Evolutionary conservation across 2,888 invertebrate genomes (phyloP).

Genomic region (Acanthococcus lagerstroemiae): DNA sequence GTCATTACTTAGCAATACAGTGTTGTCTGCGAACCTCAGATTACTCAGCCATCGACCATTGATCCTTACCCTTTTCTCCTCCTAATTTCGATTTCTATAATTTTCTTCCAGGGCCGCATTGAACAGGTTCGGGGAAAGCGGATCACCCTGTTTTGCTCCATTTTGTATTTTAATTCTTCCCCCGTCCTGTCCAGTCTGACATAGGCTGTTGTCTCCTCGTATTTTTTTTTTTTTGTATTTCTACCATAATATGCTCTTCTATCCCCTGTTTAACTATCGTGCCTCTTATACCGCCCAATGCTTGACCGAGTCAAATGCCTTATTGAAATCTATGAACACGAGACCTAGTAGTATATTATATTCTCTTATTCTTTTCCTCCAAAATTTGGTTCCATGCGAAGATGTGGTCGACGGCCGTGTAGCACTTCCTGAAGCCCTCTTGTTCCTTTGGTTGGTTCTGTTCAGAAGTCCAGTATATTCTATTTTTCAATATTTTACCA

Average conservation of each 20-base stretch:
- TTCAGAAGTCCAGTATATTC: background rate
- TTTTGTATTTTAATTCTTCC: background rate
- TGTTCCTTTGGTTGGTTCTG: background rate
- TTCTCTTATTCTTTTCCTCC: too few relatives aligned
- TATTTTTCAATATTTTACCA: background rate
- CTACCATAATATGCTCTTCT: background rate
- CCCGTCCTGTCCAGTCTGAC: too few relatives aligned
- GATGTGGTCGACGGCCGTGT: background rate
- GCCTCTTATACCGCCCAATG: background rate
- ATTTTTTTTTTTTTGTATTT: too few relatives aligned
- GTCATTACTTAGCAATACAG: background rate
- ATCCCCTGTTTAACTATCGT: background rate
- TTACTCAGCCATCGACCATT: background rate
- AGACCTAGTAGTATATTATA: background rate
- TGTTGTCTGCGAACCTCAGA: background rate
- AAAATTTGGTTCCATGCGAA: background rate
- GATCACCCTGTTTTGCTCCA: background rate
- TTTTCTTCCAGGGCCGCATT: background rate
- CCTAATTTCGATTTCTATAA: background rate
- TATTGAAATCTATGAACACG: background rate
- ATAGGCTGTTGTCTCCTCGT: too few relatives aligned
- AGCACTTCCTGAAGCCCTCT: background rate
- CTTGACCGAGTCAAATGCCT: background rate
- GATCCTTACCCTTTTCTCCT: background rate
- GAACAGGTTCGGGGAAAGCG: background rate